These are phyloP conservation scores for Drosophila testacea DNA, from an alignment of 2,888 invertebrate genomes.

Conservation along the genomic window DNA sequence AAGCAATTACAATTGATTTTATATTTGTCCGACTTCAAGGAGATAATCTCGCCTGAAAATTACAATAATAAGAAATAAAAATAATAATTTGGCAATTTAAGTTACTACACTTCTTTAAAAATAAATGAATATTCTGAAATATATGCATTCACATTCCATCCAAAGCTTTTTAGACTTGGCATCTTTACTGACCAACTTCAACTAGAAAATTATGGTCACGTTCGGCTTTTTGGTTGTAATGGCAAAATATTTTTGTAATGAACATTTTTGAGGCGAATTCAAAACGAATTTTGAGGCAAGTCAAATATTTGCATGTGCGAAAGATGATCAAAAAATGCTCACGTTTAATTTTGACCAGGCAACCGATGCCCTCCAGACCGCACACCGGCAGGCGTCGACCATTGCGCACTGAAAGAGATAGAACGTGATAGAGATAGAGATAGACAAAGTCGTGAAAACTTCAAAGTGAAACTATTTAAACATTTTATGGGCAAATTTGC, in stretches of 20 bases:
- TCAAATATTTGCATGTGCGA: conserved; percentile 68
- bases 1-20: conserved; percentile 88
- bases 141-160: conserved; percentile 6
- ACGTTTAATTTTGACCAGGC: conserved; percentile 87
- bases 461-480: conserved; percentile 66
- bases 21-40: conserved; percentile 86
- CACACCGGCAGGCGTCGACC: conserved; percentile 86
- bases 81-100: neutral
- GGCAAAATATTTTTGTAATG: conserved; percentile 49
- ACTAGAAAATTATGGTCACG: conserved; percentile 58
- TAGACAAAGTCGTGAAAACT: conserved; percentile 43
- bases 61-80: neutral
- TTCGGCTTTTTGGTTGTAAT: conserved; percentile 24
- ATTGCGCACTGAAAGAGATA: conserved; percentile 73
- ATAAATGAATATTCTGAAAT: neutral
- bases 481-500: conserved; percentile 61
- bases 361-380: conserved; percentile 88
- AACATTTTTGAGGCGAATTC: conserved; percentile 35
- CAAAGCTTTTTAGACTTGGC: neutral
- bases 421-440: conserved; percentile 1
- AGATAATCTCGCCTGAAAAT: conserved; percentile 86
- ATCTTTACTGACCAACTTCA: conserved; percentile 23
- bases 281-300: conserved; percentile 56
- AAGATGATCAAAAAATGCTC: conserved; percentile 61
- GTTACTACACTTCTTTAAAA: neutral